phyloP scores from a whole-genome alignment of 92 coral and sea anemone species.

The Bergia sp. region DNA sequence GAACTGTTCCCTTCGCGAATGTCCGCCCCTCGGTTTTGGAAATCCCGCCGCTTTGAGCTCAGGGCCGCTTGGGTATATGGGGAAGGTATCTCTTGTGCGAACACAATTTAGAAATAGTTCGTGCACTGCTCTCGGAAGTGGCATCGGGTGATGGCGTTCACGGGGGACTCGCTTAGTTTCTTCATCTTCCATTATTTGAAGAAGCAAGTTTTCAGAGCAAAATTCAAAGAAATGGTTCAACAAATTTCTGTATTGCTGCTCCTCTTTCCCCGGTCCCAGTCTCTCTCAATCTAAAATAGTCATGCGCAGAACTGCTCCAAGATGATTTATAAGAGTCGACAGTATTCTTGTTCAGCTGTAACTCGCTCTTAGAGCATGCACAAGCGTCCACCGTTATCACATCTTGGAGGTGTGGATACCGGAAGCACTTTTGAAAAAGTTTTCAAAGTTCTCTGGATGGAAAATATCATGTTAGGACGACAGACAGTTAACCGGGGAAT shows the following conservation, averaged over 20 bases:
- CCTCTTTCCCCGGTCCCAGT: neutral
- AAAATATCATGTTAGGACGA: too few species aligned
- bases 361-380: neutral
- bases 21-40: slow-evolving; percentile 85
- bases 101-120: slow-evolving; percentile 64
- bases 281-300: neutral
- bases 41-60: slow-evolving; percentile 86
- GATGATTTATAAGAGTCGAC: neutral
- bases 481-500: too few species aligned
- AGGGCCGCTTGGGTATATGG: slow-evolving; percentile 77
- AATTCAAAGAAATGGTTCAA: neutral
- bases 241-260: neutral
- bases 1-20: slow-evolving; percentile 79
- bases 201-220: neutral
- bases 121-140: slow-evolving; percentile 65
- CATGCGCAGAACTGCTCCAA: slow-evolving; percentile 27
- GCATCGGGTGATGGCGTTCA: slow-evolving; percentile 77
- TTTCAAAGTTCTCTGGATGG: neutral
- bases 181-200: slow-evolving; percentile 27
- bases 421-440: too few species aligned
- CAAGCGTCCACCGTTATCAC: neutral
- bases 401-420: too few species aligned
- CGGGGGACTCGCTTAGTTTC: slow-evolving; percentile 41
- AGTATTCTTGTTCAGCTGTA: slow-evolving; percentile 19
- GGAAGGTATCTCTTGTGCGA: slow-evolving; percentile 65